Evolutionary conservation across 2,797 vertebrate genomes (phyloP).

Genomic region (Hylomyscus alleni): DNA sequence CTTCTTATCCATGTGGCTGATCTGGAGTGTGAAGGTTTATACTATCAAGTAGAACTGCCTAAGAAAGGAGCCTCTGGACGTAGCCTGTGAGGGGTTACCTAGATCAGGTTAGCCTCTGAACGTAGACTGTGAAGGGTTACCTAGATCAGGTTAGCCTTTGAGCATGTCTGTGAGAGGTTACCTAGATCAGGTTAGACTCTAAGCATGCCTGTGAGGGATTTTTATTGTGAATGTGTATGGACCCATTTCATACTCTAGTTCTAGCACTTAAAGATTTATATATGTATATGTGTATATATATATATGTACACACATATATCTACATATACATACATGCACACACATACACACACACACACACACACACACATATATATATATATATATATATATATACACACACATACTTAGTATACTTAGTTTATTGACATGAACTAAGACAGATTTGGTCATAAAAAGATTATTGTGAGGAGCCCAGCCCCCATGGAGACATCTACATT

Average conservation of each 20-base stretch:
- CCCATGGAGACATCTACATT: not conserved
- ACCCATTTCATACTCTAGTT: not conserved
- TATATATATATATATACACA: too few species aligned
- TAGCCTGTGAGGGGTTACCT: not conserved
- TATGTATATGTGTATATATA: too few species aligned
- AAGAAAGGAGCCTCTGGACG: not conserved
- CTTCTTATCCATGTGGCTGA: not conserved
- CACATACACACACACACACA: too few species aligned
- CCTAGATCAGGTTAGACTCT: not conserved
- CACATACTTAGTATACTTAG: too few species aligned
- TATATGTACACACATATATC: too few species aligned
- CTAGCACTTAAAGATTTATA: not conserved
- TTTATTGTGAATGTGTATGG: not conserved
- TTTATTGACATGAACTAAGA: not conserved
- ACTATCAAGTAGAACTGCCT: not conserved
- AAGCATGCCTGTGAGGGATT: not conserved
- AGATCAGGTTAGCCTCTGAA: not conserved
- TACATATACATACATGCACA: too few species aligned
- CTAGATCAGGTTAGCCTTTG: not conserved
- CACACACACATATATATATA: too few species aligned
- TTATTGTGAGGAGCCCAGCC: not conserved
- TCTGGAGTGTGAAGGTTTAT: not conserved
- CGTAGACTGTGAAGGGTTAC: not conserved
- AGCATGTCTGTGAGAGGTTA: not conserved
- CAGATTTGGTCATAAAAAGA: not conserved